Conservation (phyloP, 2,797 vertebrate species). For the Myotis myotis region DNA sequence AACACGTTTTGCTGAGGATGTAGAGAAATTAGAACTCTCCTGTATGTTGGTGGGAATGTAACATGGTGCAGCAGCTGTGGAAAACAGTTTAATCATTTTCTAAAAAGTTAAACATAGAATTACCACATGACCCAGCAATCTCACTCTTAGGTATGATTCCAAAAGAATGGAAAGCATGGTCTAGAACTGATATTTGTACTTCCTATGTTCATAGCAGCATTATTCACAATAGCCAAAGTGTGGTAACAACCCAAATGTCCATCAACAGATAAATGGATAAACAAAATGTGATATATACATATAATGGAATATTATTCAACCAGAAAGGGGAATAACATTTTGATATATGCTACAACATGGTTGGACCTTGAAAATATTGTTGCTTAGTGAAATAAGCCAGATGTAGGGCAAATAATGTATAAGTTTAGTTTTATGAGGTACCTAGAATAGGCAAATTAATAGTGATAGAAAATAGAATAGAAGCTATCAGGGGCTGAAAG, state of each 20-base stretch:
- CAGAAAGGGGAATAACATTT: not conserved
- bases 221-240: not conserved
- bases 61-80: not conserved
- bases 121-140: not conserved
- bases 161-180: not conserved
- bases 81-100: not conserved
- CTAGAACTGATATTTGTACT: not conserved
- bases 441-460: not conserved
- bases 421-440: not conserved
- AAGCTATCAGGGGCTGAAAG: not conserved
- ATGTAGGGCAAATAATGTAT: not conserved
- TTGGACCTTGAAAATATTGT: not conserved
- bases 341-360: not conserved
- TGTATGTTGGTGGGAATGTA: not conserved
- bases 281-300: not conserved
- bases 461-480: not conserved
- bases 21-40: not conserved
- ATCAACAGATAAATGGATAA: not conserved
- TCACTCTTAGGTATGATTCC: not conserved
- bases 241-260: not conserved
- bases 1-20: not conserved
- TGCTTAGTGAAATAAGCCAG: not conserved
- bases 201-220: not conserved
- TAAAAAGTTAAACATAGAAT: not conserved
- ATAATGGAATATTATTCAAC: not conserved